Percentiles rank a stretch among this genome's conserved stretches.
Conservation (phyloP, 2,113 vertebrate species). For the Crotalus tigris region DNA sequence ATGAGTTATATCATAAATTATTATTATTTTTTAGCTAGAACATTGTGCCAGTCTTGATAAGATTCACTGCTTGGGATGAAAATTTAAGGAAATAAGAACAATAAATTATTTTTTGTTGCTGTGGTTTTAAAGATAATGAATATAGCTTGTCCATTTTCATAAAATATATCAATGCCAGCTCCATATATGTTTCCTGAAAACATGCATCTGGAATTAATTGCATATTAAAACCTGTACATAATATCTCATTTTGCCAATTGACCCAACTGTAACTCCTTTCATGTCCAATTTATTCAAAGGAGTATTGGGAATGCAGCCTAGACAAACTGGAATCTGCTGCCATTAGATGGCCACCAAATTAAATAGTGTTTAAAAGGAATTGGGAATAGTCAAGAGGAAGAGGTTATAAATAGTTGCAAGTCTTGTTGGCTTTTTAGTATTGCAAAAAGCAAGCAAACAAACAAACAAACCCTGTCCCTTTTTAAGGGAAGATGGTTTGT, state of each 20-base stretch:
- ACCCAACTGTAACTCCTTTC: background rate
- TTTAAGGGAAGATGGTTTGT: background rate
- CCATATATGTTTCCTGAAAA: background rate
- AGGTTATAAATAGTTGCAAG: background rate
- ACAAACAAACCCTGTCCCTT: background rate
- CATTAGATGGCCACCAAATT: background rate
- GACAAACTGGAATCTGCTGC: background rate
- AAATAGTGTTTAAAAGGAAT: background rate
- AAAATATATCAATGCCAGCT: background rate
- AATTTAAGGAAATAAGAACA: background rate
- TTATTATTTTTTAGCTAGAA: background rate
- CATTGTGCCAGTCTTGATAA: slow-evolving; percentile 20
- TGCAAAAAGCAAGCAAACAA: background rate
- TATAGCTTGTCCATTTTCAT: background rate
- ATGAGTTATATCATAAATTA: slow-evolving; percentile 12
- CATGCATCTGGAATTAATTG: background rate
- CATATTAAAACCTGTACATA: background rate
- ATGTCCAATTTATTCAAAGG: background rate
- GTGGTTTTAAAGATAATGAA: background rate
- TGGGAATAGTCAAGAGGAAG: background rate
- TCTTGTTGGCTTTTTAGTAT: background rate
- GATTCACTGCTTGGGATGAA: slow-evolving; percentile 1
- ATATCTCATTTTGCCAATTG: background rate
- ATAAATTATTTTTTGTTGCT: background rate
- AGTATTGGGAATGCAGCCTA: background rate